Conservation (phyloP, 2,888 invertebrate species). For the Philereme transversata region DNA sequence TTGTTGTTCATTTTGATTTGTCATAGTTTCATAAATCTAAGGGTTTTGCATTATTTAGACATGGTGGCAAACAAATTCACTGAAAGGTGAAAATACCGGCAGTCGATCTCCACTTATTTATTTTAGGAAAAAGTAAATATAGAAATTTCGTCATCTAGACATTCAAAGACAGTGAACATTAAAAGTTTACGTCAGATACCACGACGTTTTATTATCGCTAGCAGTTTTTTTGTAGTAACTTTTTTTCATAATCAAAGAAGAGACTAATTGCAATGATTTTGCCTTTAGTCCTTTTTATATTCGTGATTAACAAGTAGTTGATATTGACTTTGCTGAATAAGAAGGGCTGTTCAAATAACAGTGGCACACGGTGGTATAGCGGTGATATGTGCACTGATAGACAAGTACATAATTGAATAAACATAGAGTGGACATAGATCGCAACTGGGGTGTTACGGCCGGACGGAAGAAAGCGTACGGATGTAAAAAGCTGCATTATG, state of each 20-base stretch:
- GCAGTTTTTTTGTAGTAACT: not conserved
- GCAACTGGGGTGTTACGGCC: slow-evolving; percentile 74
- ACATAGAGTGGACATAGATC: slow-evolving; percentile 64
- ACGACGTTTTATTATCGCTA: slow-evolving; percentile 32
- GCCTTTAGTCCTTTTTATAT: too few species aligned
- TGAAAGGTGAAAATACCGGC: not conserved
- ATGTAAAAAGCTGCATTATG: slow-evolving; percentile 47
- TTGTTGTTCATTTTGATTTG: not conserved
- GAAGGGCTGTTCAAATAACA: slow-evolving; percentile 3
- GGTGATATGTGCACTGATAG: slow-evolving; percentile 22
- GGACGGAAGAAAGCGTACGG: slow-evolving; percentile 71
- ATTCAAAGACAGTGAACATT: slow-evolving; percentile 57
- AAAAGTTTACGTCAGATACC: slow-evolving; percentile 38
- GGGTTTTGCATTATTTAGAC: slow-evolving; percentile 2
- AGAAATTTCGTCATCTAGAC: slow-evolving; percentile 54
- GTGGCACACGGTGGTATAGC: slow-evolving; percentile 10
- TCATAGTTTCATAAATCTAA: not conserved
- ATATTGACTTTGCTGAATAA: not conserved
- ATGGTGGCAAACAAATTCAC: not conserved
- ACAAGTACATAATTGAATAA: slow-evolving; percentile 51
- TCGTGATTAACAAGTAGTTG: too few species aligned
- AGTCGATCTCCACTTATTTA: slow-evolving; percentile 26
- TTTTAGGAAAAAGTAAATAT: slow-evolving; percentile 46
- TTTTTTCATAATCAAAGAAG: too few species aligned
- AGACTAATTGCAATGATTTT: too few species aligned